These are phyloP conservation scores for Pandemis cinnamomeana DNA, from an alignment of 2,888 invertebrate genomes.

Conservation along the genomic window DNA sequence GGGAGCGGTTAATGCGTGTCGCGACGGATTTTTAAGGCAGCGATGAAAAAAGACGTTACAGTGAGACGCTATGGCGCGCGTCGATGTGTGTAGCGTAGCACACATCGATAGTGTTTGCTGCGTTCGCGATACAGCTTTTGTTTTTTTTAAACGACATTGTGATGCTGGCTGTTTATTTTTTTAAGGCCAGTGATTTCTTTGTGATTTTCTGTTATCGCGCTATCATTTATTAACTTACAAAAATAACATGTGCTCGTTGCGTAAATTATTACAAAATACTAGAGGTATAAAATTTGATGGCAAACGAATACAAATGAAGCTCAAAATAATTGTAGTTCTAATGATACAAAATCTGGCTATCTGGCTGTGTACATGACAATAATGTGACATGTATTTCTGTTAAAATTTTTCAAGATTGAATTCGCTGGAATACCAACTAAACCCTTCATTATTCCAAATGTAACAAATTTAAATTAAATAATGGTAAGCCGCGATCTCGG, in stretches of 20 bases:
- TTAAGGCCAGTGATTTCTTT: no score
- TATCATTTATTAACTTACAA: no score
- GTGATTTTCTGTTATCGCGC: no score
- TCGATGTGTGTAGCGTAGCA: constrained; percentile 7
- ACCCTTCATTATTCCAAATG: constrained; percentile 22
- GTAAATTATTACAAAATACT: no score
- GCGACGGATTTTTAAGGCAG: constrained; percentile 27
- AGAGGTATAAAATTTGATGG: no score
- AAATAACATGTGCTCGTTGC: no score
- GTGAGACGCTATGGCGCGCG: constrained; percentile 12
- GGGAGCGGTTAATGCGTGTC: constrained; percentile 52
- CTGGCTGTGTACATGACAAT: no score
- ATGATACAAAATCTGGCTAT: no score
- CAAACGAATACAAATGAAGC: no score
- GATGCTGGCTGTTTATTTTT: neutral
- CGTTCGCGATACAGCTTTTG: neutral
- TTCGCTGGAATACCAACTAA: constrained; percentile 2
- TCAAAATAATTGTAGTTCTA: no score
- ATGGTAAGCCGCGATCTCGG: constrained; percentile 41
- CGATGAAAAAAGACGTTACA: constrained; percentile 26
- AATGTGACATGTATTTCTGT: neutral
- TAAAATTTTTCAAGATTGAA: neutral
- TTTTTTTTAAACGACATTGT: neutral
- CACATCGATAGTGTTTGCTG: neutral
- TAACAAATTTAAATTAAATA: constrained; percentile 43